Conservation (phyloP, 1,140 invertebrate species). For the Tetranychus urticae region DNA sequence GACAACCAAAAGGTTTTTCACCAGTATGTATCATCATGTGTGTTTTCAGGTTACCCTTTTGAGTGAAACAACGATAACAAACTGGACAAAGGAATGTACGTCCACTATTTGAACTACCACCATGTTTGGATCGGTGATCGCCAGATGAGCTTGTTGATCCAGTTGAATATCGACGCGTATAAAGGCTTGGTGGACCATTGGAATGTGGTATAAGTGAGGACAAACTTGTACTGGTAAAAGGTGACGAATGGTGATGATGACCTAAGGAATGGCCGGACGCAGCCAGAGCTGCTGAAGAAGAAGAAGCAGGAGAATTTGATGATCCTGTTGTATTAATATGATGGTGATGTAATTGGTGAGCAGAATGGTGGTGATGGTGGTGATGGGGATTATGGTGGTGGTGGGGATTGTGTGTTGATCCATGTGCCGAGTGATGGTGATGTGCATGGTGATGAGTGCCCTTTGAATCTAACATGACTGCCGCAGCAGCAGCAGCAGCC, state of each 20-base stretch:
- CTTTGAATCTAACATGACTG: too few relatives aligned
- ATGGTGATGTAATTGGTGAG: too few relatives aligned
- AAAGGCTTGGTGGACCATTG: neutral
- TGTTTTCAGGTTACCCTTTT: constrained; percentile 23
- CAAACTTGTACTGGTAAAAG: neutral
- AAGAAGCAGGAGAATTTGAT: neutral
- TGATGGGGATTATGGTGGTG: too few relatives aligned
- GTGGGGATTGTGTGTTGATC: too few relatives aligned
- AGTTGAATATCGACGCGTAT: neutral
- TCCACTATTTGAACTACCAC: neutral
- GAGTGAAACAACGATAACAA: constrained; percentile 16
- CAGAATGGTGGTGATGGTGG: too few relatives aligned
- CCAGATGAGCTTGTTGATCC: neutral
- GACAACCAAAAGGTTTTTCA: constrained; percentile 22
- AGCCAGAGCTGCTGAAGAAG: too few relatives aligned
- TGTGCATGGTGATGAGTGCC: neutral
- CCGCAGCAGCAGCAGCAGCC: neutral
- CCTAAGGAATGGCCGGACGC: too few relatives aligned
- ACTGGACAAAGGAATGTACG: constrained; percentile 16
- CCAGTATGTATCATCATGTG: constrained; percentile 33
- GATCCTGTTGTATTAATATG: neutral
- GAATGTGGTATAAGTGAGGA: neutral
- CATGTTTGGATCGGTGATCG: neutral
- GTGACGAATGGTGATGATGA: neutral
- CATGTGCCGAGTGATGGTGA: too few relatives aligned